phyloP scores from a whole-genome alignment of 2,113 vertebrate species.

The Heterotilapia buettikoferi region DNA sequence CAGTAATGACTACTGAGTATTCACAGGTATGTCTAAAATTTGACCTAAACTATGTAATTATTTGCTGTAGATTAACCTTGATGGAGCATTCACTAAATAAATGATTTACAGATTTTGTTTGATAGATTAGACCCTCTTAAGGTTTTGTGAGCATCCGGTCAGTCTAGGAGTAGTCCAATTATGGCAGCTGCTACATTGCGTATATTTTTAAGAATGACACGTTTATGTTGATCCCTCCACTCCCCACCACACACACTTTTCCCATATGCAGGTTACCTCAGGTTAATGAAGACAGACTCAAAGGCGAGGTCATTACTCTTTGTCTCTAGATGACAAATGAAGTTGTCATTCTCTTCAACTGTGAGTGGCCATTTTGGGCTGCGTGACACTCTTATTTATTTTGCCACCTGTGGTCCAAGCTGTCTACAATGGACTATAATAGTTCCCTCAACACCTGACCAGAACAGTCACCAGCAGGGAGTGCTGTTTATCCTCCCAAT shows the following conservation, averaged over 20 bases:
- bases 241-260: neutral
- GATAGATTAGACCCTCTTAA: neutral
- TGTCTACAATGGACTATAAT: neutral
- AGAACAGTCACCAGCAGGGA: conserved; percentile 33
- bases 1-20: neutral
- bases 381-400: neutral
- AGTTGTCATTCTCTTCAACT: conserved; percentile 28
- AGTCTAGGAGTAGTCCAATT: neutral
- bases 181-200: neutral
- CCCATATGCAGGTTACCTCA: neutral
- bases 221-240: neutral
- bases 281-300: conserved; percentile 6
- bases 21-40: neutral
- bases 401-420: conserved; percentile 31
- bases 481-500: conserved; percentile 39
- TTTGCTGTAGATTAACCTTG: neutral
- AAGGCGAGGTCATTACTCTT: neutral
- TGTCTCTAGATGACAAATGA: conserved; percentile 16
- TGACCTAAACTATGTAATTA: neutral
- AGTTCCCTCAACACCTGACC: neutral
- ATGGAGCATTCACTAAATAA: neutral
- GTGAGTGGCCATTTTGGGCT: neutral
- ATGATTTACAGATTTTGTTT: neutral
- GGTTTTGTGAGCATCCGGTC: neutral
- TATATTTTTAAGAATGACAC: neutral